Evolutionary conservation across 2,797 vertebrate species (phyloP).

Genomic region (Silurus aristotelis): DNA sequence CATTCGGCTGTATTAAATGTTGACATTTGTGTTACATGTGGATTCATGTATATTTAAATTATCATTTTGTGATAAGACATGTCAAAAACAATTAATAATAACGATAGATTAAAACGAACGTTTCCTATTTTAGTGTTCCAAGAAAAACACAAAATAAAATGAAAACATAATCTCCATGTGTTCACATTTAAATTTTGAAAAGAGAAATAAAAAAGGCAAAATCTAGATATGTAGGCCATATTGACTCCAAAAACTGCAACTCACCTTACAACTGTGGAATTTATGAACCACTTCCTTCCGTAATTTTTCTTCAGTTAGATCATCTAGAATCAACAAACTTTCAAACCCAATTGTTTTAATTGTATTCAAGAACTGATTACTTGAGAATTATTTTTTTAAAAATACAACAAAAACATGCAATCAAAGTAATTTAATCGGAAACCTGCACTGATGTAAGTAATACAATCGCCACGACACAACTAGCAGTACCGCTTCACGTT

Average conservation of each 20-base stretch:
- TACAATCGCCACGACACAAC: too few species aligned
- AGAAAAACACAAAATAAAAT: too few species aligned
- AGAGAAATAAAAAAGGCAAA: too few species aligned
- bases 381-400: not conserved
- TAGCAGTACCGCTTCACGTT: conserved; percentile 36
- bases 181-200: too few species aligned
- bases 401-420: not conserved
- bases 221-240: too few species aligned
- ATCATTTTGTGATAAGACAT: not conserved
- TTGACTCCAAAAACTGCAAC: conserved; percentile 40
- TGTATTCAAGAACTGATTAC: not conserved
- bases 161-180: too few species aligned
- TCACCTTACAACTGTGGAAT: conserved; percentile 50
- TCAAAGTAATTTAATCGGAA: not conserved
- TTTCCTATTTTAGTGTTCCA: too few species aligned
- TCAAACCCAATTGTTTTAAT: conserved; percentile 18
- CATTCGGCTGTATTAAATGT: not conserved
- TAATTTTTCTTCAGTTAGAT: not conserved
- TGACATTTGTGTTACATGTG: not conserved
- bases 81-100: not conserved
- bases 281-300: conserved; percentile 45
- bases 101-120: too few species aligned
- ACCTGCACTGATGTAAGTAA: not conserved
- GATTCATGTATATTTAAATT: not conserved
- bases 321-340: conserved; percentile 48